Conservation (phyloP, 2,888 invertebrate species). For the Protodeltote pygarga region DNA sequence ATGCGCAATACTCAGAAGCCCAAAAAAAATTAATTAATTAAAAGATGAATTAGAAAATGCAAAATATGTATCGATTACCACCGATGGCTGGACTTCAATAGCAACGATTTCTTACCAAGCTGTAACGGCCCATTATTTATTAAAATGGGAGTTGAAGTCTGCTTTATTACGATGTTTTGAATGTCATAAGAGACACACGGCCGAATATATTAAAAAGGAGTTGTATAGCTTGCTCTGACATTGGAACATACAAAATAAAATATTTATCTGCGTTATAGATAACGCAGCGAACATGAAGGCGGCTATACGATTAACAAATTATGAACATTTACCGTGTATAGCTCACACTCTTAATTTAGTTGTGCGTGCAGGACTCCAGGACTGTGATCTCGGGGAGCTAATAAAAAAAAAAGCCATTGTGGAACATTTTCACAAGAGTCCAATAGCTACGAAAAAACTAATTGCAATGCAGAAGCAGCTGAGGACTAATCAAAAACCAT, state of each 20-base stretch:
- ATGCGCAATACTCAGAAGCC: constrained; percentile 26
- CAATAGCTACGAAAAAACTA: constrained; percentile 42
- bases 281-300: constrained; percentile 52
- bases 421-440: constrained; percentile 46
- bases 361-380: constrained; percentile 44
- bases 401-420: constrained; percentile 49
- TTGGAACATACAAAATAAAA: constrained; percentile 13
- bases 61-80: constrained; percentile 39
- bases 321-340: constrained; percentile 46
- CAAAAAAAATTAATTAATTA: constrained; percentile 31
- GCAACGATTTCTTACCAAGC: constrained; percentile 40
- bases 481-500: constrained; percentile 18
- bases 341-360: constrained; percentile 49
- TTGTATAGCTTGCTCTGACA: constrained; percentile 31
- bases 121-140: constrained; percentile 43
- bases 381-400: constrained; percentile 28
- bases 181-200: constrained; percentile 40
- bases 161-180: constrained; percentile 36
- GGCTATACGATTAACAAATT: constrained; percentile 46
- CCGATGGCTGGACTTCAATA: constrained; percentile 42
- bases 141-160: constrained; percentile 41
- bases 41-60: constrained; percentile 35
- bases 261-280: constrained; percentile 43
- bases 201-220: constrained; percentile 40
- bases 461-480: constrained; percentile 38